Evolutionary conservation across 2,113 vertebrate species (phyloP).

Genomic region (Miniopterus natalensis): DNA sequence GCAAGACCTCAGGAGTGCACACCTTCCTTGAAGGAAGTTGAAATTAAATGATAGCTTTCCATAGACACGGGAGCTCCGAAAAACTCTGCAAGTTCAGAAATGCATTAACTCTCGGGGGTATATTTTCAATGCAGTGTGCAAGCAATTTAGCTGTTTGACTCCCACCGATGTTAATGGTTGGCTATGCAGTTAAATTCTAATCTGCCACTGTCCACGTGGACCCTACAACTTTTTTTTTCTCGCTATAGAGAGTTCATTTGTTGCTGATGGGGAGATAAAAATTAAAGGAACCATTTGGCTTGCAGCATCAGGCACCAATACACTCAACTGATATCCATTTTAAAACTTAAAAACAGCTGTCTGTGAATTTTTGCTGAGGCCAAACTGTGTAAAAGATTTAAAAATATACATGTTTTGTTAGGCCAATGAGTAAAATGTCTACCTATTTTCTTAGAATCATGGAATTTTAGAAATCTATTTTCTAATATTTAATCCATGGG

Average conservation of each 20-base stretch:
- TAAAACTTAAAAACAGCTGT: not conserved
- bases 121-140: not conserved
- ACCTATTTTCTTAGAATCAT: not conserved
- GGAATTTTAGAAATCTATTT: not conserved
- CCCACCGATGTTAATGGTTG: not conserved
- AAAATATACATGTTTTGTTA: not conserved
- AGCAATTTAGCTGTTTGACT: not conserved
- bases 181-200: not conserved
- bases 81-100: not conserved
- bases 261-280: not conserved
- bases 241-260: not conserved
- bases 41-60: slow-evolving; percentile 20
- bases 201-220: not conserved
- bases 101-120: not conserved
- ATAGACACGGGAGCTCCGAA: not conserved
- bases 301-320: not conserved
- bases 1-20: not conserved
- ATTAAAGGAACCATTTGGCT: not conserved
- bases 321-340: not conserved
- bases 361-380: not conserved
- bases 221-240: not conserved
- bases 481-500: not conserved
- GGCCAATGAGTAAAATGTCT: not conserved
- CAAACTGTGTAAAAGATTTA: not conserved
- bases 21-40: not conserved